Percentiles rank a stretch among this genome's conserved stretches.
phyloP scores from a whole-genome alignment of 2,113 vertebrate species.

The Pyrgilauda ruficollis region DNA sequence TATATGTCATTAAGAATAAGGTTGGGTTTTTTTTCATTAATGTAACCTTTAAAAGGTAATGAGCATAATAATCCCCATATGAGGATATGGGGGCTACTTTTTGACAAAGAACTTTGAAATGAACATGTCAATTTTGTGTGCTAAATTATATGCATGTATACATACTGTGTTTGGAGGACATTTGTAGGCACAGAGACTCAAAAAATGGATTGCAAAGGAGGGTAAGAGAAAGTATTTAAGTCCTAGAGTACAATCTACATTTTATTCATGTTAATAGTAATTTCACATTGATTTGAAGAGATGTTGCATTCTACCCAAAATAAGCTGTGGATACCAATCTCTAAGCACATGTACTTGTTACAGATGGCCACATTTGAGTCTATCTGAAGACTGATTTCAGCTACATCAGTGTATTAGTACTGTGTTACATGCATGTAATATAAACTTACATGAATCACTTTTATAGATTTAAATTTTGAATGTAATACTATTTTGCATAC shows the following conservation, averaged over 20 bases:
- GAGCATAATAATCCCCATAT: too few species aligned
- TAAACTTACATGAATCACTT: background rate
- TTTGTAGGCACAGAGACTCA: background rate
- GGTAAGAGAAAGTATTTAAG: background rate
- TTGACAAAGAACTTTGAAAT: background rate
- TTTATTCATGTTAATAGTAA: background rate
- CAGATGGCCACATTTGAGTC: background rate
- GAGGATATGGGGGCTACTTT: background rate
- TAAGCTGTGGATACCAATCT: background rate
- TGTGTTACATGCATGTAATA: background rate
- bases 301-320: background rate
- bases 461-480: background rate
- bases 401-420: background rate
- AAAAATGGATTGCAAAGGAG: background rate
- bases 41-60: background rate
- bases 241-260: background rate
- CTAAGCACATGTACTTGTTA: background rate
- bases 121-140: accelerated
- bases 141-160: background rate
- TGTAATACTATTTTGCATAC: background rate
- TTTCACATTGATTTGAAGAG: background rate
- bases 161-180: background rate
- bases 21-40: background rate
- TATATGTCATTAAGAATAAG: background rate
- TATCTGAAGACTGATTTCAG: background rate